Base-by-base conservation (phyloP, 2,888 invertebrate species). In the Aporophyla lueneburgensis region DNA sequence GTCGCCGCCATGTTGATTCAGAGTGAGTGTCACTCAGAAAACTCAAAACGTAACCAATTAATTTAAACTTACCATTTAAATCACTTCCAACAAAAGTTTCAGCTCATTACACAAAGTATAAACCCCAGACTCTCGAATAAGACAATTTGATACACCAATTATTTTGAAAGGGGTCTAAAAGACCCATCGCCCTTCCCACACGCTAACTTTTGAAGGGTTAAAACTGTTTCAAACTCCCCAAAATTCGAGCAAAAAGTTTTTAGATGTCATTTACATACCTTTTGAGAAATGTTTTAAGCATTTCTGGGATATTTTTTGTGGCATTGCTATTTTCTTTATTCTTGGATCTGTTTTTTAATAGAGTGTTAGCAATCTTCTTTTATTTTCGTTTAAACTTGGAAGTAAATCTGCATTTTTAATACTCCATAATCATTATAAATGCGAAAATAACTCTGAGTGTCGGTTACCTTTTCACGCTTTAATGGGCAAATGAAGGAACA, bases 61-160 rank as follows among this genome's bases (percentile, higher is more conserved):
- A 46, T 68, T 71, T 33, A 59, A 75, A 62, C 33, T 72, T 61
- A 43, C 27, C 19, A 63, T 74, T 46, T 71, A 74, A 78, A 78
- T 78, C 74, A 69, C 78, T 78, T 74, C 46, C 21, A 56, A 59
- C 63, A 53, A 71, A 79, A 81, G 46, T 81, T 78, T 51, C 19
- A 46, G 74, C 75, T 83, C 75, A 78, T 81, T 72, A 76, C 33
- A 58, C n/a, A 75, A 77, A 85, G n/a, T 78, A 62, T 58, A 71
- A 74, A 54, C 54, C 59, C 19, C 43, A 27, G 54, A 74, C 72
- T 67, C 80, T 40, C n/a, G 21, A 84, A 84, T 76, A 73, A 83
- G 72, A 85, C 71, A 72, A 80, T 80, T 79, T 86, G 78, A 86
- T 84, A 87, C 80, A 78, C 71, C 85, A 87, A 80, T 86, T 85